Evolutionary conservation across 2,797 vertebrate species (phyloP).

Genomic region (Atherinosoma microstoma): DNA sequence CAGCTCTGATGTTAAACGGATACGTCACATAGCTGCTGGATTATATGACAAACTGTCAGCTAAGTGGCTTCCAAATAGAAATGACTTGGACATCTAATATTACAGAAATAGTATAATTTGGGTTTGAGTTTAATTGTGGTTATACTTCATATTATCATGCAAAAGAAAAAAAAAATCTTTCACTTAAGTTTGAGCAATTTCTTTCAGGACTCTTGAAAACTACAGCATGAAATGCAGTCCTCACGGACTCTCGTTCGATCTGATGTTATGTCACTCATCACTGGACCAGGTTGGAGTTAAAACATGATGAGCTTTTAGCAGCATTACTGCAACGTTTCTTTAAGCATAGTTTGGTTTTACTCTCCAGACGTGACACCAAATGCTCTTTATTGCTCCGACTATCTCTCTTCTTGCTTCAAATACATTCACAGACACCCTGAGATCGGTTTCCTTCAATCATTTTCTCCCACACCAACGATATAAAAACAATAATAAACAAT

Average conservation of each 20-base stretch:
- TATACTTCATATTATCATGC: too few relatives aligned
- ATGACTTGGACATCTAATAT: not conserved
- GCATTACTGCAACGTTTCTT: not conserved
- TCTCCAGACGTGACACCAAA: not conserved
- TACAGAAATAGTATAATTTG: not conserved
- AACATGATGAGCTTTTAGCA: not conserved
- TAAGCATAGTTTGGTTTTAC: not conserved
- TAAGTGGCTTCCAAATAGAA: not conserved
- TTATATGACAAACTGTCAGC: too few relatives aligned
- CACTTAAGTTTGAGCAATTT: too few relatives aligned
- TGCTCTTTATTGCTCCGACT: constrained; percentile 25
- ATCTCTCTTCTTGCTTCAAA: constrained; percentile 7
- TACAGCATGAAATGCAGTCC: constrained; percentile 97
- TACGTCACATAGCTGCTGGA: too few relatives aligned
- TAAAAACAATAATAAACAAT: too few relatives aligned
- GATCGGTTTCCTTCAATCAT: not conserved
- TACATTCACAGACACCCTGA: not conserved
- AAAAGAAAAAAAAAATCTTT: too few relatives aligned
- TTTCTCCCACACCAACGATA: too few relatives aligned
- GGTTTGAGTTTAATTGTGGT: too few relatives aligned
- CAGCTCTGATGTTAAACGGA: too few relatives aligned
- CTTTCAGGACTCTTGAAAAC: constrained; percentile 5
- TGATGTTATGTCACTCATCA: constrained; percentile 88
- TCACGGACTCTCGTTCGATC: constrained; percentile 90
- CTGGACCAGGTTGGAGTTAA: constrained; percentile 38